Evolutionary conservation across 2,113 vertebrate genomes (phyloP).

Genomic region (Naja naja): DNA sequence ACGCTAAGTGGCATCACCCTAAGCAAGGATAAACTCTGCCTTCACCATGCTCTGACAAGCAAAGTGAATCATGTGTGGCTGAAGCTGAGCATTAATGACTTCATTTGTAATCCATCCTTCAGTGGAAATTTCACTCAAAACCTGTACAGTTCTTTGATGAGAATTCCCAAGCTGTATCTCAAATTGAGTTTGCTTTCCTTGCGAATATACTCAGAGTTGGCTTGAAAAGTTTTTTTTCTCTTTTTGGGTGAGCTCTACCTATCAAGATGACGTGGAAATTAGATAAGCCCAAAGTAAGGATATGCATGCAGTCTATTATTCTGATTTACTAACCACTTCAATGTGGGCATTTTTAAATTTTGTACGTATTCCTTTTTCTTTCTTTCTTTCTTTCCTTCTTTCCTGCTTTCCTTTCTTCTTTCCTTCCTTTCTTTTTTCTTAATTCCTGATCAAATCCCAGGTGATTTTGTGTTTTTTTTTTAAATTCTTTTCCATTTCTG

Average conservation of each 20-base stretch:
- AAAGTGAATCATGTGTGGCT: neutral
- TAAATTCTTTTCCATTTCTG: slow-evolving; percentile 14
- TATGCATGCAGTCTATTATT: neutral
- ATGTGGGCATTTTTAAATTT: slow-evolving; percentile 10
- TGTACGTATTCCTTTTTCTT: slow-evolving; percentile 8
- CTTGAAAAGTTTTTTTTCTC: neutral
- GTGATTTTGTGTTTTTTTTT: slow-evolving; percentile 7
- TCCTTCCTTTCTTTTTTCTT: neutral
- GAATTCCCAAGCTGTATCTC: slow-evolving; percentile 6
- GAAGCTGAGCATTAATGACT: slow-evolving; percentile 1
- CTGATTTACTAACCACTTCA: slow-evolving; percentile 17
- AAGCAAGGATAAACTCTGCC: neutral
- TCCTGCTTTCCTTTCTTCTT: neutral
- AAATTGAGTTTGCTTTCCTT: neutral
- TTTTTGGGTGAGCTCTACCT: neutral
- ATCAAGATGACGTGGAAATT: neutral
- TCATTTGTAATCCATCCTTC: neutral
- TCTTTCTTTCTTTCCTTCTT: neutral
- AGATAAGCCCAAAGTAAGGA: neutral
- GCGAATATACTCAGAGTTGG: neutral
- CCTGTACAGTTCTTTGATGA: neutral
- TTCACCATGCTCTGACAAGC: neutral
- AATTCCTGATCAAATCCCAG: slow-evolving; percentile 15
- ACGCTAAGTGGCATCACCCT: neutral
- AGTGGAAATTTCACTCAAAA: slow-evolving; percentile 1